These are phyloP conservation scores for Aleiodes alternator DNA, from an alignment of 2,888 invertebrate genomes.

Conservation along the genomic window DNA sequence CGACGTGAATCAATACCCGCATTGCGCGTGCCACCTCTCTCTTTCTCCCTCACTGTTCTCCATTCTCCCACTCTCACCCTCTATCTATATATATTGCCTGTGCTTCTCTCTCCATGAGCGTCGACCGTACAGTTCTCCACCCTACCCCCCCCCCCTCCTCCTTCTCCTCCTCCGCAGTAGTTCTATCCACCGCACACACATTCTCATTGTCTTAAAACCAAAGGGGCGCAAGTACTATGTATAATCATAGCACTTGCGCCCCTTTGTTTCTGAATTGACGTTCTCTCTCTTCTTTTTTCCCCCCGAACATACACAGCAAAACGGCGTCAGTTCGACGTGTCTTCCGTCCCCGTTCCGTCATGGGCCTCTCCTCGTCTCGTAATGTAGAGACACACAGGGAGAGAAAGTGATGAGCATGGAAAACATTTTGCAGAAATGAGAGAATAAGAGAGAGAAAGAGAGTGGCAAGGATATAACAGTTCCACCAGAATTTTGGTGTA, in stretches of 20 bases:
- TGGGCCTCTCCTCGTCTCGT: conserved; percentile 59
- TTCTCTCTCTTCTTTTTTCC: too few species aligned
- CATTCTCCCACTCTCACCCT: conserved; percentile 71
- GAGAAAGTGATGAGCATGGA: conserved; percentile 64
- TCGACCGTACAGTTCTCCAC: conserved; percentile 70
- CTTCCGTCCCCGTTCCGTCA: conserved; percentile 69
- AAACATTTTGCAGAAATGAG: conserved; percentile 42
- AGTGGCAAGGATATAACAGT: neutral
- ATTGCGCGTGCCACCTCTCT: conserved; percentile 74
- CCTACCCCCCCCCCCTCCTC: conserved; percentile 63
- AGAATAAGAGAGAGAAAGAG: neutral
- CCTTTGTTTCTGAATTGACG: too few species aligned
- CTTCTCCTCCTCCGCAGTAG: neutral
- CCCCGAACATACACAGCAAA: neutral
- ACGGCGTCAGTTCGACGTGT: conserved; percentile 67
- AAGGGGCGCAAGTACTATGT: too few species aligned
- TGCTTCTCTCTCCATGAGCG: conserved; percentile 75
- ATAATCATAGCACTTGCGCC: too few species aligned
- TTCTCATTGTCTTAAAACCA: conserved; percentile 18
- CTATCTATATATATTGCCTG: conserved; percentile 65
- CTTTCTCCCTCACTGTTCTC: conserved; percentile 73
- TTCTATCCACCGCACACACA: conserved; percentile 58
- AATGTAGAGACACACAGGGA: conserved; percentile 63
- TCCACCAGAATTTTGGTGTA: too few species aligned
- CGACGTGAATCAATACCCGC: conserved; percentile 76